Evolutionary conservation across 1,140 invertebrate genomes (phyloP).

Genomic region (Sipha flava): DNA sequence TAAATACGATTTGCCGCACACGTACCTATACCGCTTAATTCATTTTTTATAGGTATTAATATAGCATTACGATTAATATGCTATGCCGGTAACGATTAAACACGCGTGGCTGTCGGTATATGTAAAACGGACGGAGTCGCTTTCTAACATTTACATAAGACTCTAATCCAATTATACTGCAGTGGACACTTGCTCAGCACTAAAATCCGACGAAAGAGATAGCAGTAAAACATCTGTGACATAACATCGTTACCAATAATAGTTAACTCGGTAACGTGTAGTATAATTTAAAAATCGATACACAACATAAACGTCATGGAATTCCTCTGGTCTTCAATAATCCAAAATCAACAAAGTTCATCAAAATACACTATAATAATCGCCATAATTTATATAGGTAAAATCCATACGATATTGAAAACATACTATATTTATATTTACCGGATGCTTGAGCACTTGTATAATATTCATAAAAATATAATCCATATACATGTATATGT

Average conservation of each 20-base stretch:
- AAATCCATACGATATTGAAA: too few relatives aligned
- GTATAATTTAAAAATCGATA: background rate
- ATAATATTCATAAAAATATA: too few relatives aligned
- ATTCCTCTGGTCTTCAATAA: background rate
- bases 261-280: too few relatives aligned
- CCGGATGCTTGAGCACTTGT: too few relatives aligned
- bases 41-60: background rate
- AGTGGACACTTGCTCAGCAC: background rate
- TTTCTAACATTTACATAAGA: constrained; percentile 19
- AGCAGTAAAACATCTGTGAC: background rate
- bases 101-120: background rate
- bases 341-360: too few relatives aligned
- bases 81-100: background rate
- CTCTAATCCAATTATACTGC: background rate
- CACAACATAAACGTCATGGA: background rate
- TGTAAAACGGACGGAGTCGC: background rate
- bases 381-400: too few relatives aligned
- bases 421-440: too few relatives aligned
- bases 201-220: background rate
- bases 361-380: too few relatives aligned
- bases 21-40: background rate
- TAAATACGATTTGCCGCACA: background rate
- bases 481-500: too few relatives aligned
- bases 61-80: background rate
- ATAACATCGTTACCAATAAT: too few relatives aligned